Evolutionary conservation across 2,888 invertebrate genomes (phyloP).

Genomic region (Netelia virgata): DNA sequence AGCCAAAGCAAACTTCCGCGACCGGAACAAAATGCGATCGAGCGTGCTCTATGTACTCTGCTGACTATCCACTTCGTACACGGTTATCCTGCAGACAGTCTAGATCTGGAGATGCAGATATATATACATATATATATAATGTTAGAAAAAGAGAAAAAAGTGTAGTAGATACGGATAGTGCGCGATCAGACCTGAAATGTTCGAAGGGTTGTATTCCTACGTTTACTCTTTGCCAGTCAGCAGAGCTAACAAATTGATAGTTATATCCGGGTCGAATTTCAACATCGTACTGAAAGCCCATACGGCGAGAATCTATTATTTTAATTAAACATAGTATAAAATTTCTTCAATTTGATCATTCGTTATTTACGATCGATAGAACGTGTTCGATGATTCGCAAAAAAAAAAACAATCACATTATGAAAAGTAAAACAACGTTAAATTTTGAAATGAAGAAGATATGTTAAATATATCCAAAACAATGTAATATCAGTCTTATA

Average conservation of each 20-base stretch:
- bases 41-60: conserved; percentile 34
- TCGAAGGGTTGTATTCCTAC: background rate
- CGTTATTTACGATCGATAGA: too few species aligned
- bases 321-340: background rate
- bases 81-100: background rate
- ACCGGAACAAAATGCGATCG: conserved; percentile 36
- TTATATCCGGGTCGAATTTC: background rate
- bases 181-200: conserved; percentile 35
- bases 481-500: background rate
- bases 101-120: background rate
- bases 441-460: too few species aligned
- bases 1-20: conserved; percentile 23
- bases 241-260: background rate
- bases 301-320: background rate
- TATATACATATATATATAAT: background rate
- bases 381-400: too few species aligned
- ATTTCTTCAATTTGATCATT: background rate
- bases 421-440: too few species aligned
- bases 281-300: background rate
- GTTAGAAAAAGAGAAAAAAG: background rate
- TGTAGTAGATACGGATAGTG: conserved; percentile 20
- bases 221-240: background rate
- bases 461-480: too few species aligned
- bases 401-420: too few species aligned
- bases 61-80: conserved; percentile 31